Conservation (phyloP, 1,140 invertebrate species). For the Drosophila ironensis region DNA sequence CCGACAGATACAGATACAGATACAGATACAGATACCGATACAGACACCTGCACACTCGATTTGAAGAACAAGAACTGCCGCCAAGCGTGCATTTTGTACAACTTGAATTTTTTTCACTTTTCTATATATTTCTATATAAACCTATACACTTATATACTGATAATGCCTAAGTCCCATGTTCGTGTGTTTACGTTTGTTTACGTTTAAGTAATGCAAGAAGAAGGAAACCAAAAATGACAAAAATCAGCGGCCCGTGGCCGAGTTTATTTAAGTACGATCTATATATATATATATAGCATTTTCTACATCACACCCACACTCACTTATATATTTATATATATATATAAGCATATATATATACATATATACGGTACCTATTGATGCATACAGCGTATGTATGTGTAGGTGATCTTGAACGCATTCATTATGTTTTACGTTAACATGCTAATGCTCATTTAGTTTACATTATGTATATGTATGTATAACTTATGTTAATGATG, state of each 20-base stretch:
- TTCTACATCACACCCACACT: slow-evolving; percentile 27
- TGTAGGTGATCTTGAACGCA: slow-evolving; percentile 55
- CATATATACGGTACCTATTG: slow-evolving; percentile 28
- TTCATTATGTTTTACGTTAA: slow-evolving; percentile 54
- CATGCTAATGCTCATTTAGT: slow-evolving; percentile 56
- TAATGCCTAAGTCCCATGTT: slow-evolving; percentile 63
- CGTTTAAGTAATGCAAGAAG: slow-evolving; percentile 66
- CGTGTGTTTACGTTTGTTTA: slow-evolving; percentile 65
- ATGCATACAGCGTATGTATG: slow-evolving; percentile 41
- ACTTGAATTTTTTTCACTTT: slow-evolving; percentile 46
- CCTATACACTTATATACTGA: slow-evolving; percentile 43
- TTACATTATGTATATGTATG: slow-evolving; percentile 50
- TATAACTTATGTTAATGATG: slow-evolving; percentile 54
- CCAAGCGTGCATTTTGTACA: slow-evolving; percentile 54
- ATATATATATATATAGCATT: slow-evolving; percentile 48
- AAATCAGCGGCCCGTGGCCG: slow-evolving; percentile 55
- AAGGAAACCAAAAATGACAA: slow-evolving; percentile 39
- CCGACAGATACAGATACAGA: slow-evolving; percentile 1
- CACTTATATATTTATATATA: background rate
- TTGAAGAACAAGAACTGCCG: slow-evolving; percentile 38
- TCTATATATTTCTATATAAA: slow-evolving; percentile 56
- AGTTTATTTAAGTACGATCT: slow-evolving; percentile 55
- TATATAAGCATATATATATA: background rate
- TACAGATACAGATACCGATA: slow-evolving; percentile 6
- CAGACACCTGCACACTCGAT: slow-evolving; percentile 23